Evolutionary conservation across 2,888 invertebrate genomes (phyloP), one percentile per base, ranked within the genome.

Genomic region (Lepeophtheirus nordmannii): DNA sequence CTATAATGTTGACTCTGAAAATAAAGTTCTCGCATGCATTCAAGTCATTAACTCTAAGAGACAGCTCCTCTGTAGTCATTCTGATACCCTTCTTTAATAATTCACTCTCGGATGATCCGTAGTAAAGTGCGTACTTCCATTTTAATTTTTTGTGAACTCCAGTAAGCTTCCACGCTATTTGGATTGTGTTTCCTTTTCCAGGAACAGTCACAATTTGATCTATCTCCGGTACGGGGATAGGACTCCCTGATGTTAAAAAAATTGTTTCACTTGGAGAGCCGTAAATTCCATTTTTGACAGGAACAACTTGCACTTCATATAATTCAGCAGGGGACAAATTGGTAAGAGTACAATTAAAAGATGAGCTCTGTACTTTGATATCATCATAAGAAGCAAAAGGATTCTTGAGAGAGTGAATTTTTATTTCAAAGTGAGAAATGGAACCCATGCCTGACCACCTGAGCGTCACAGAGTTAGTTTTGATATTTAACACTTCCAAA

Each of bases 1-100:
- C 68, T 14, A 58, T 62, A 39, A 69, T 66, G 69, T 69, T 66
- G 7, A 87, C 83, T 7, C 82, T 80, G 73, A 89, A 83, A 65
- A 83, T 74, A 73, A 89, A 89, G 1, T 79, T 80, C 72, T 86
- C 85, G 71, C 89, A 90, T 1, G 86, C 81, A 69, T 83, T 81
- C 69, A 89, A 74, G 58, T 82, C 78, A 7, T 79, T 77, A 11
- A 89, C 76, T 0, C 80, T 76, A 2, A 80, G 76, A 11, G 80
- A 79, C 1, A 81, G 77, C 65, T 81, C 78, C 10, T 76, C 75
- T 0, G 84, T 84, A 8, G 61, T 59, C 17, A 39, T 67, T 20
- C 53, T 73, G 77, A 78, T 73, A 84, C 85, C 80, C 74, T 81
- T 80, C 12, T 68, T 60, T 62, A 80, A 76, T 20, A 82, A 76